Evolutionary conservation across 1,140 invertebrate species (phyloP).

Genomic region (Protaetia brevitarsis): DNA sequence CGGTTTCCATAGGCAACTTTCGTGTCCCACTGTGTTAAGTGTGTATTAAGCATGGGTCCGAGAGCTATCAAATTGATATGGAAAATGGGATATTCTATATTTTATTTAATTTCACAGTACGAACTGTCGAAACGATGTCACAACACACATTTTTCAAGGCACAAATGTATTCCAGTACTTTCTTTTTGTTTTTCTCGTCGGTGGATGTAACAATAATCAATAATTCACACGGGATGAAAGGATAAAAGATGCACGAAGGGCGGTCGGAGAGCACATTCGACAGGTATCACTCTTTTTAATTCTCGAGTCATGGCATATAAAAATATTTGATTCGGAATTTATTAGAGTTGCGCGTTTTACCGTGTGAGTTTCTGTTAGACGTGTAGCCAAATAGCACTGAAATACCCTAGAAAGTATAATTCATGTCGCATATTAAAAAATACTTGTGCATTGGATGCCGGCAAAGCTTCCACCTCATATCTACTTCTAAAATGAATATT

Average conservation of each 20-base stretch:
- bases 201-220: neutral
- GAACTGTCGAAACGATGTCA: slow-evolving; percentile 33
- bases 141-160: slow-evolving; percentile 43
- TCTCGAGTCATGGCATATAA: no score
- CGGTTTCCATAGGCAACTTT: no score
- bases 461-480: no score
- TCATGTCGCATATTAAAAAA: neutral
- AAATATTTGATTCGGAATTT: slow-evolving; percentile 6
- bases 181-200: slow-evolving; percentile 14
- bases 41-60: neutral
- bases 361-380: neutral
- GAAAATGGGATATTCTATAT: slow-evolving; percentile 34
- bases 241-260: no score
- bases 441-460: no score
- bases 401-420: neutral
- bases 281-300: neutral
- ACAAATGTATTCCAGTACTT: slow-evolving; percentile 47
- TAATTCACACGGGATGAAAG: neutral
- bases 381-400: neutral
- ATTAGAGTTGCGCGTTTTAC: neutral
- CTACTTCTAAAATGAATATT: no score
- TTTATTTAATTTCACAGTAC: slow-evolving; percentile 12
- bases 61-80: slow-evolving; percentile 38
- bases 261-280: no score
- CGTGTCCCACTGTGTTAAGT: neutral